Conservation (phyloP, 2,888 invertebrate genomes). For the Oscheius myriophilus region DNA sequence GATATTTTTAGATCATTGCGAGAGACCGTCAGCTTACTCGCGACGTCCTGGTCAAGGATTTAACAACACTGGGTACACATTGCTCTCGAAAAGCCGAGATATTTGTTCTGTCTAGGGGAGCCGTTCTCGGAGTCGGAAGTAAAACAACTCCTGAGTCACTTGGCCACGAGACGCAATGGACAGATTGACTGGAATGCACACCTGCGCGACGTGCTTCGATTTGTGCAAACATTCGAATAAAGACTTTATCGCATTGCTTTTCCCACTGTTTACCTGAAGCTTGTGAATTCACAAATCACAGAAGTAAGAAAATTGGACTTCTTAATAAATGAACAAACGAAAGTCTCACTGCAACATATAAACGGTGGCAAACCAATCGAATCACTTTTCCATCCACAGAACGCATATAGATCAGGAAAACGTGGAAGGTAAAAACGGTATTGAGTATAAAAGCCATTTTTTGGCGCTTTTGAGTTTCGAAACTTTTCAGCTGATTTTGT, state of each 20-base stretch:
- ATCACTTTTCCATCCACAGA: too few relatives aligned
- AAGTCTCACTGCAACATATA: too few relatives aligned
- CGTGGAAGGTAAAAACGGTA: too few relatives aligned
- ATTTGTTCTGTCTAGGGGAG: constrained; percentile 35
- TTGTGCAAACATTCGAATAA: constrained; percentile 16
- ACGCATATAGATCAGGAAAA: too few relatives aligned
- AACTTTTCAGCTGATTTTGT: too few relatives aligned
- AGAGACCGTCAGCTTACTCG: neutral
- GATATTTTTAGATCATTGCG: constrained; percentile 8
- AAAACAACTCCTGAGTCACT: constrained; percentile 56
- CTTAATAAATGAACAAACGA: too few relatives aligned
- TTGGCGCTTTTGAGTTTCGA: too few relatives aligned
- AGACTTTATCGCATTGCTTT: neutral
- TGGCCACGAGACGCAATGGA: constrained; percentile 50
- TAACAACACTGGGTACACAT: constrained; percentile 12
- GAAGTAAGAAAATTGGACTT: too few relatives aligned
- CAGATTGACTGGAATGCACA: constrained; percentile 57
- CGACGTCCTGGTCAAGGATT: constrained; percentile 19
- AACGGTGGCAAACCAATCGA: too few relatives aligned
- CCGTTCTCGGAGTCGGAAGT: constrained; percentile 53
- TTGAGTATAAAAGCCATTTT: too few relatives aligned
- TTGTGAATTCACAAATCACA: too few relatives aligned
- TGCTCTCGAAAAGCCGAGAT: constrained; percentile 7
- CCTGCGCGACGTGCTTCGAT: constrained; percentile 38
- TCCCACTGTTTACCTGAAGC: too few relatives aligned